These are phyloP conservation scores for Heliconius congener DNA, from an alignment of 1,140 invertebrate species.

Conservation along the genomic window DNA sequence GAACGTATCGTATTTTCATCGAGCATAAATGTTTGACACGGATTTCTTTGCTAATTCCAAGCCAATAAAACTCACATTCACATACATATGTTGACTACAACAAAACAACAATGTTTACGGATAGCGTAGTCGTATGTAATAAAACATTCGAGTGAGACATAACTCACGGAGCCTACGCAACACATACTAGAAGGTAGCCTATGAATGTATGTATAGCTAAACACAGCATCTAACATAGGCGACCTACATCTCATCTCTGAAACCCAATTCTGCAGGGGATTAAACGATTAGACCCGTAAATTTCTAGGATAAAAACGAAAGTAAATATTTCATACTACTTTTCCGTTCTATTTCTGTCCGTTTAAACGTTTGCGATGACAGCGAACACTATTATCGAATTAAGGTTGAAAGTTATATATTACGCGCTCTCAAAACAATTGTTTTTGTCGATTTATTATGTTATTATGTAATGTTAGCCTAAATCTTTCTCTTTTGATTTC, in stretches of 20 bases:
- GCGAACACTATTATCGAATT: slow-evolving; percentile 22
- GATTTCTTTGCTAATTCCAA: neutral
- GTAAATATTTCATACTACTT: neutral
- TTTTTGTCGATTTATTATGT: slow-evolving; percentile 2
- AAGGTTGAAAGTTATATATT: slow-evolving; percentile 17
- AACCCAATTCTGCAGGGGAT: slow-evolving; percentile 28
- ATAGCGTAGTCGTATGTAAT: slow-evolving; percentile 27
- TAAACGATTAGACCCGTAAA: slow-evolving; percentile 33
- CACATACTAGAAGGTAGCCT: neutral
- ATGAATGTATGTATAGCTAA: too few species aligned
- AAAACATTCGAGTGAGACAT: slow-evolving; percentile 35
- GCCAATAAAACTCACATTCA: neutral
- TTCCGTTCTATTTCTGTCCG: slow-evolving; percentile 14
- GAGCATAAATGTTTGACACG: neutral
- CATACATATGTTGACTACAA: slow-evolving; percentile 15
- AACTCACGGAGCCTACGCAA: slow-evolving; percentile 38
- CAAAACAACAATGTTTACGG: slow-evolving; percentile 25
- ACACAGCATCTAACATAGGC: slow-evolving; percentile 19
- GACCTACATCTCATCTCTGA: slow-evolving; percentile 22
- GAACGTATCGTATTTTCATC: neutral
- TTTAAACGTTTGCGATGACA: slow-evolving; percentile 2
- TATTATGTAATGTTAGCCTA: slow-evolving; percentile 16
- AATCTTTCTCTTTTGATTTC: slow-evolving; percentile 3
- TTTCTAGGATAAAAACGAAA: slow-evolving; percentile 27
- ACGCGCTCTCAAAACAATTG: slow-evolving; percentile 15